phyloP scores from a whole-genome alignment of 2,797 vertebrate genomes.

The Gymnothorax reevesii region DNA sequence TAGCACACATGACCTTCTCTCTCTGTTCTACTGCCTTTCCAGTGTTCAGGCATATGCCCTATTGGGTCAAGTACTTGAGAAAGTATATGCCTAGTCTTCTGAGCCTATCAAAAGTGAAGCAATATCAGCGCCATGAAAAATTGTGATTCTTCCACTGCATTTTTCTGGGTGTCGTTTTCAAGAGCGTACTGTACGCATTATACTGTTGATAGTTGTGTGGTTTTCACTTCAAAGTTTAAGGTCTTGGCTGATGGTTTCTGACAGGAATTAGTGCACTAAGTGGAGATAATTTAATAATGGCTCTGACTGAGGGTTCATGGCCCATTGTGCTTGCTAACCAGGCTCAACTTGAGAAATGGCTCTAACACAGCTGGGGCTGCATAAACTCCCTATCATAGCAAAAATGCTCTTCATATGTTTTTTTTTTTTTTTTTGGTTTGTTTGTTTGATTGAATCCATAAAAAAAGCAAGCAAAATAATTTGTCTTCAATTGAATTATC shows the following conservation, averaged over 20 bases:
- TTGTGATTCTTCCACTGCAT: background rate
- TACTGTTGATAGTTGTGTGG: background rate
- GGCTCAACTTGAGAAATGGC: constrained; percentile 4
- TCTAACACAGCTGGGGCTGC: background rate
- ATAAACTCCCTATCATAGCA: background rate
- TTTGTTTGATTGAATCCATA: background rate
- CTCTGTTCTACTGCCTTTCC: background rate
- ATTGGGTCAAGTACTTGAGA: background rate
- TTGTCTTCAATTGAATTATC: constrained; percentile 1
- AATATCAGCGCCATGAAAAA: background rate
- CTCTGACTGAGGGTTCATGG: background rate
- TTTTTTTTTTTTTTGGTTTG: background rate
- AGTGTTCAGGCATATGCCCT: background rate
- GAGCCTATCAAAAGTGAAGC: background rate
- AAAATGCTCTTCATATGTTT: constrained; percentile 5
- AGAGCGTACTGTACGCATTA: background rate
- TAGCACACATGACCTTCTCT: background rate
- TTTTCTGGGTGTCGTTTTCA: constrained; percentile 11
- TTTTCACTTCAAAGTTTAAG: constrained; percentile 14
- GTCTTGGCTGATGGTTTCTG: constrained; percentile 9
- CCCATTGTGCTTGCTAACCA: constrained; percentile 19
- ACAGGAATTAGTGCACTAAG: constrained; percentile 17
- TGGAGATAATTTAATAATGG: constrained; percentile 12
- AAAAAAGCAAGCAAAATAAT: background rate
- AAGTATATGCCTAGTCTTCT: background rate